These are phyloP conservation scores for Eucidaris tribuloides DNA, from an alignment of 35 echinoderm and acorn worm species.

Conservation along the genomic window DNA sequence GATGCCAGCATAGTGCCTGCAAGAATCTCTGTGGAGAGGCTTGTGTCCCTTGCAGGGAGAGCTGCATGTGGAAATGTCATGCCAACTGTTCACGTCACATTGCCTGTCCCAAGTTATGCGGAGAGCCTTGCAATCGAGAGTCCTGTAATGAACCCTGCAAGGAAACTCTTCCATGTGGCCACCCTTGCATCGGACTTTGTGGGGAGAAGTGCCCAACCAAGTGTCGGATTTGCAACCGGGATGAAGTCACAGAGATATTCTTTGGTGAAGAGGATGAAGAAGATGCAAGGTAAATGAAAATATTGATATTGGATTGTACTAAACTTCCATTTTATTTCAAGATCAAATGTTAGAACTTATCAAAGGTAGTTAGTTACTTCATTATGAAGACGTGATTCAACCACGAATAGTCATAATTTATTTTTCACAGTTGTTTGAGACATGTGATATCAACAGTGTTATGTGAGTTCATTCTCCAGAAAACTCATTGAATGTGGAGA, in stretches of 20 bases:
- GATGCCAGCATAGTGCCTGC: constrained; percentile 75
- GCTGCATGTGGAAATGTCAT: constrained; percentile 82
- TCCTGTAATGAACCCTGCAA: constrained; percentile 38
- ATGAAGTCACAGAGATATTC: constrained; percentile 52
- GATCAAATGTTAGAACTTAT: no score
- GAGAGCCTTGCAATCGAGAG: constrained; percentile 55
- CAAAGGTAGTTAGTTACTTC: no score
- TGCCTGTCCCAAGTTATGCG: constrained; percentile 49
- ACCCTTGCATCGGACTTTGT: constrained; percentile 70
- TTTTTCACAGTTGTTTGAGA: no score
- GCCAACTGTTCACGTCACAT: no score
- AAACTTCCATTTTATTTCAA: no score
- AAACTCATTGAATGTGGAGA: no score
- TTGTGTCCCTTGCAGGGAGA: constrained; percentile 58
- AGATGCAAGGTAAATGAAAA: constrained; percentile 57
- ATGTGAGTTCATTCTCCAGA: no score
- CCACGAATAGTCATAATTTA: no score
- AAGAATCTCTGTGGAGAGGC: constrained; percentile 39
- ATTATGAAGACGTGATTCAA: no score
- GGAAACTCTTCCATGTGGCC: constrained; percentile 39
- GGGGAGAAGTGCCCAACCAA: constrained; percentile 66
- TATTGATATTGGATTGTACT: no score
- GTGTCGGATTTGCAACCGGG: constrained; percentile 48
- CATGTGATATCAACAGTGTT: no score
- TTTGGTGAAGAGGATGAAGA: constrained; percentile 76